phyloP scores from a whole-genome alignment of 2,113 vertebrate species.

The Carassius gibelio region DNA sequence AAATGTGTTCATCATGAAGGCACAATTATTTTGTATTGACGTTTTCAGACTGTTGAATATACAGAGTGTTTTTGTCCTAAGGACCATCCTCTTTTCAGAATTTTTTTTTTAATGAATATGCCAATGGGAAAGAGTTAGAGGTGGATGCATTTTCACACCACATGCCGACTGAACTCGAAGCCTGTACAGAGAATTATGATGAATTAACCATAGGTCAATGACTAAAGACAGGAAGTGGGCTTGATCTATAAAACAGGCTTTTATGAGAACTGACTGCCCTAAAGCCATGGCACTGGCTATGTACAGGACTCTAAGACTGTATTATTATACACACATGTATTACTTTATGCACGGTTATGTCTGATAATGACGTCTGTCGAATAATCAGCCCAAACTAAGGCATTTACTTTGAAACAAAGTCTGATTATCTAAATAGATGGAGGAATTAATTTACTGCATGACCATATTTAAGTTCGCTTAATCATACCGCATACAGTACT shows the following conservation, averaged over 20 bases:
- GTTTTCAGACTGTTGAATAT: slow-evolving; percentile 1
- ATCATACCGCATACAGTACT: too few species aligned
- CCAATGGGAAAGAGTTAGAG: not conserved
- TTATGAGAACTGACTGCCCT: slow-evolving; percentile 1
- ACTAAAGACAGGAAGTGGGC: not conserved
- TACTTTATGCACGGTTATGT: not conserved
- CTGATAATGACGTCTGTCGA: not conserved
- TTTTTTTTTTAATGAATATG: not conserved
- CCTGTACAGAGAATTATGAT: too few species aligned
- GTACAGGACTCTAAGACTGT: not conserved
- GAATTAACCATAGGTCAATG: too few species aligned
- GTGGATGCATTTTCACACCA: not conserved
- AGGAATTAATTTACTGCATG: too few species aligned
- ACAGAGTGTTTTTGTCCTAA: not conserved
- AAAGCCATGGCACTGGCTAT: not conserved
- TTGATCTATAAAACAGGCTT: not conserved
- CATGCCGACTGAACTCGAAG: not conserved
- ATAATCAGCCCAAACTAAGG: not conserved
- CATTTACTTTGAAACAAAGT: not conserved
- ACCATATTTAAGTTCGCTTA: too few species aligned
- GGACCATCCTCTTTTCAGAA: not conserved
- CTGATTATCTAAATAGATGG: not conserved
- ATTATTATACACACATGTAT: not conserved
- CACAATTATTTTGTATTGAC: not conserved
- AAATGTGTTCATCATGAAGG: slow-evolving; percentile 14